These are phyloP conservation scores for Xyrauchen texanus DNA, from an alignment of 2,113 vertebrate genomes.

Conservation along the genomic window DNA sequence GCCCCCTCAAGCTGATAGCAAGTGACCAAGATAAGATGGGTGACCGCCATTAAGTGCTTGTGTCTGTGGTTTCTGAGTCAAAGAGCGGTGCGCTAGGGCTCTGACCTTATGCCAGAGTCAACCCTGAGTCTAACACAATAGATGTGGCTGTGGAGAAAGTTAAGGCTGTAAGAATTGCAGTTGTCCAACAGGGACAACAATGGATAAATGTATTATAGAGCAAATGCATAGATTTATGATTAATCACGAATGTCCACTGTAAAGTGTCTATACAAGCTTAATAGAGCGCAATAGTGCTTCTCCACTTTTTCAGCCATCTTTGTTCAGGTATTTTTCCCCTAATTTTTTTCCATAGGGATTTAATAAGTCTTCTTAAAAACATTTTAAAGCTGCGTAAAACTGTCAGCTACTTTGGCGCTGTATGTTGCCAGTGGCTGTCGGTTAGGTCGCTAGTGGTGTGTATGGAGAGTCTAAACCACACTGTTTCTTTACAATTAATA, in stretches of 20 bases:
- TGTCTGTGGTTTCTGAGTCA: slow-evolving; percentile 70
- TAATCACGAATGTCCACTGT: slow-evolving; percentile 10
- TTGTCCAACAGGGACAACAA: slow-evolving; percentile 11
- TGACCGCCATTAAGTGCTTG: slow-evolving; percentile 69
- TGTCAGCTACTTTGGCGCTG: too few relatives aligned
- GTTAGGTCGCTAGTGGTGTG: too few relatives aligned
- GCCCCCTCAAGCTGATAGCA: slow-evolving; percentile 40
- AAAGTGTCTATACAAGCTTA: neutral
- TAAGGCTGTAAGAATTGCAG: neutral
- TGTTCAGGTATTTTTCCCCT: too few relatives aligned
- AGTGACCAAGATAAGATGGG: slow-evolving; percentile 60
- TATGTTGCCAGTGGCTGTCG: too few relatives aligned
- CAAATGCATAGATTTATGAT: slow-evolving; percentile 43
- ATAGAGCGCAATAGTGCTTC: neutral
- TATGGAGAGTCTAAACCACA: too few relatives aligned
- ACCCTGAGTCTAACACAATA: slow-evolving; percentile 8
- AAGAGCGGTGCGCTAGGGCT: slow-evolving; percentile 51
- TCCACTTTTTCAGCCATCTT: too few relatives aligned
- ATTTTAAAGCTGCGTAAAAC: too few relatives aligned
- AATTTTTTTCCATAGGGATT: too few relatives aligned
- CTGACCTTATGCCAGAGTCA: slow-evolving; percentile 47
- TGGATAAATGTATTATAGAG: slow-evolving; percentile 49
- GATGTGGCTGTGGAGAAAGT: slow-evolving; percentile 12
- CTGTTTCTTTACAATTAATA: too few relatives aligned
- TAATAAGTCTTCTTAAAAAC: too few relatives aligned